Percentiles rank a stretch among this genome's conserved stretches.
phyloP scores from a whole-genome alignment of 2,113 vertebrate genomes.

The Jacana jacana region DNA sequence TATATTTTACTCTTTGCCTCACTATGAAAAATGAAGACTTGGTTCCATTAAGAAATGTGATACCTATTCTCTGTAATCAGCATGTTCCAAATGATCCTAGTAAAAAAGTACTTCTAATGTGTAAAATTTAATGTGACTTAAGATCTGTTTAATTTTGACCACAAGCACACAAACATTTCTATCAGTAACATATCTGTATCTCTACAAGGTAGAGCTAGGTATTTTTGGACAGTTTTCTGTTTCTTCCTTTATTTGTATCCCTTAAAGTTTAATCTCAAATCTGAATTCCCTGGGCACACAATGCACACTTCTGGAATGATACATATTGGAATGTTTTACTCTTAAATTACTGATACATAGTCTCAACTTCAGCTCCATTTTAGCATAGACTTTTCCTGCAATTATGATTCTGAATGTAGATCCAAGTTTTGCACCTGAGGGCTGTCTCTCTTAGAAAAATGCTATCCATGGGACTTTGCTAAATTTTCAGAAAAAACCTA shows the following conservation, averaged over 20 bases:
- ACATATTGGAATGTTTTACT: background rate
- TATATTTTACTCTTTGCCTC: background rate
- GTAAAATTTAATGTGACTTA: background rate
- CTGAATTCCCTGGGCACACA: background rate
- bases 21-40: background rate
- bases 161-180: background rate
- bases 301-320: background rate
- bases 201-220: background rate
- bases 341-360: background rate
- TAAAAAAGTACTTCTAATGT: background rate
- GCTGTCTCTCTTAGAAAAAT: background rate
- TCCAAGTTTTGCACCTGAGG: background rate
- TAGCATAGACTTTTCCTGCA: background rate
- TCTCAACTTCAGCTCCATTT: background rate
- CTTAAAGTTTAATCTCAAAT: background rate
- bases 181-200: background rate
- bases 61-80: background rate
- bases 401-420: background rate
- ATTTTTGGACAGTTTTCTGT: background rate
- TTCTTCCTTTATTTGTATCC: background rate
- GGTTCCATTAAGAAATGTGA: background rate
- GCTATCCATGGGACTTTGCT: background rate
- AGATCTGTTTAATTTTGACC: background rate
- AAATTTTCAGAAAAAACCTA: background rate
- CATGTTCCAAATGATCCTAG: background rate